Percentiles rank a stretch among this genome's conserved stretches.
Conservation (phyloP, 2,113 vertebrate species). For the Gasterosteus aculeatus region DNA sequence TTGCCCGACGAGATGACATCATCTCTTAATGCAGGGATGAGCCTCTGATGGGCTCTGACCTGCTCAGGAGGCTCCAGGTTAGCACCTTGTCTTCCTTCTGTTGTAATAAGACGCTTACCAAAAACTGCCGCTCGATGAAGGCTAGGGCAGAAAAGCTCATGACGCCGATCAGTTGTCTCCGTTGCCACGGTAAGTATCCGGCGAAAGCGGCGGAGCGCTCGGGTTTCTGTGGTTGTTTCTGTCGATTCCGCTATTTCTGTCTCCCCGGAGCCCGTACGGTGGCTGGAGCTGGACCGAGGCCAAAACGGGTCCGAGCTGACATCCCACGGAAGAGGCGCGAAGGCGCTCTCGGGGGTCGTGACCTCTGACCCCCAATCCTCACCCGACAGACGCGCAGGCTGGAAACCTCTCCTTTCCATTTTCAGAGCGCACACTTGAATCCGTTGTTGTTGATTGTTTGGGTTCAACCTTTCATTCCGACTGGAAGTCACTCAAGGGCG, state of each 20-base stretch:
- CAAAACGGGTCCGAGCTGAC: conserved; percentile 9
- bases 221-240: conserved; percentile 66
- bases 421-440: too few species aligned
- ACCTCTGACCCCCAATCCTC: conserved; percentile 28
- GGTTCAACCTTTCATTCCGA: too few species aligned
- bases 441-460: too few species aligned
- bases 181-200: conserved; percentile 81
- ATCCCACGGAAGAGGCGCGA: not conserved
- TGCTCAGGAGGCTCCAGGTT: conserved; percentile 21
- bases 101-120: conserved; percentile 49
- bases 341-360: conserved; percentile 1
- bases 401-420: not conserved
- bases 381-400: not conserved
- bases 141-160: conserved; percentile 52
- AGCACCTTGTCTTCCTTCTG: conserved; percentile 3
- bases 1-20: conserved; percentile 14
- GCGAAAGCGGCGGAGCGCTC: conserved; percentile 59
- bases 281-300: conserved; percentile 40
- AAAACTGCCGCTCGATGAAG: conserved; percentile 67
- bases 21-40: conserved; percentile 16
- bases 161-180: conserved; percentile 79
- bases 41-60: conserved; percentile 25
- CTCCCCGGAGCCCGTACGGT: conserved; percentile 38
- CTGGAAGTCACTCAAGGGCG: too few species aligned
- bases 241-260: conserved; percentile 73